phyloP scores from a whole-genome alignment of 2,797 vertebrate genomes.

The Epinephelus awoara region DNA sequence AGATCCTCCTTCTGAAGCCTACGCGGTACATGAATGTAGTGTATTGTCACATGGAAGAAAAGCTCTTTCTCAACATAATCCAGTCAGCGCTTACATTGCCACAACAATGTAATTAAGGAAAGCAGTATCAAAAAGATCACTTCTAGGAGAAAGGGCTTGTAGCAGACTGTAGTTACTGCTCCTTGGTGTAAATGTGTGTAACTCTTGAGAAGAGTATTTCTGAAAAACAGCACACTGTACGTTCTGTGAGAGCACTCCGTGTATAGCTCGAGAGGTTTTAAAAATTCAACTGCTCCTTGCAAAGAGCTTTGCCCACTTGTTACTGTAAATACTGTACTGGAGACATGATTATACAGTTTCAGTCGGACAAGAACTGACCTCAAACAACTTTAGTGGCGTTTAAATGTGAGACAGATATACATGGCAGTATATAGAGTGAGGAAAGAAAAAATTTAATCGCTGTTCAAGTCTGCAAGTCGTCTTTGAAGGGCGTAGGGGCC shows the following conservation, averaged over 20 bases:
- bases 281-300: constrained; percentile 7
- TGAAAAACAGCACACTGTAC: neutral
- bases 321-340: constrained; percentile 4
- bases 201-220: constrained; percentile 2
- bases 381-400: constrained; percentile 11
- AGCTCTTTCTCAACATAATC: too few species aligned
- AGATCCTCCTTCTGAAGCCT: too few species aligned
- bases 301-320: neutral
- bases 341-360: neutral
- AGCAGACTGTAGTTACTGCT: constrained; percentile 14
- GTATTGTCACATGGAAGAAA: too few species aligned
- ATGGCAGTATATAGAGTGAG: neutral
- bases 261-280: neutral
- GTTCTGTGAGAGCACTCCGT: constrained; percentile 2
- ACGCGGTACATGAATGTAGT: too few species aligned
- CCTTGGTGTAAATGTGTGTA: constrained; percentile 25
- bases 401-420: constrained; percentile 2
- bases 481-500: neutral
- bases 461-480: neutral
- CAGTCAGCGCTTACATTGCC: too few species aligned
- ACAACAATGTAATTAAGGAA: too few species aligned
- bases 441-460: neutral
- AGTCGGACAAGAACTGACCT: neutral
- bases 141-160: neutral
- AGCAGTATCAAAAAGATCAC: too few species aligned